A percentile compares a stretch with the other conserved stretches of the same genome.
These are phyloP conservation scores for Cabera pusaria DNA, from an alignment of 2,888 invertebrate species.

Conservation along the genomic window DNA sequence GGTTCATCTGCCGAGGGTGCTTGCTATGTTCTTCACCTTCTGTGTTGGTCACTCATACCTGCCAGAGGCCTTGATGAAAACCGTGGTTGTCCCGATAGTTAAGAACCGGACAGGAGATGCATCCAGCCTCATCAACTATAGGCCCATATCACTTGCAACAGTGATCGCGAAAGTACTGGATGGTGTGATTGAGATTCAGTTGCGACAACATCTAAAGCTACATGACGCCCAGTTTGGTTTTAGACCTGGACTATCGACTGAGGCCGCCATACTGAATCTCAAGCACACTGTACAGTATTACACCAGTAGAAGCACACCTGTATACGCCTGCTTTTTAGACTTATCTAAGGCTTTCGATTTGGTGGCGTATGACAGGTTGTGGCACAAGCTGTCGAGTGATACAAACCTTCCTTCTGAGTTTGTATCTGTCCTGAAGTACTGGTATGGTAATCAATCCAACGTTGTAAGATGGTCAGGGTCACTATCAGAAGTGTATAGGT, in stretches of 20 bases:
- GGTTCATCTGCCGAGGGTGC: conserved; percentile 2
- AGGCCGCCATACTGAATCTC: too few species aligned
- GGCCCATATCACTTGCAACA: neutral
- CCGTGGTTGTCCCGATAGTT: neutral
- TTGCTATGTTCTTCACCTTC: conserved; percentile 1
- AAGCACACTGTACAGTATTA: too few species aligned
- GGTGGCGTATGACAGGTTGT: neutral
- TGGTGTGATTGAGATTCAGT: conserved; percentile 1
- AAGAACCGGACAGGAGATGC: conserved; percentile 1
- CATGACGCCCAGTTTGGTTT: too few species aligned
- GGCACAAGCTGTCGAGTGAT: neutral
- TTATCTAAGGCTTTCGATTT: too few species aligned
- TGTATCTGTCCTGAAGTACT: too few species aligned
- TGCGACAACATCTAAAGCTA: neutral
- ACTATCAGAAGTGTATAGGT: neutral
- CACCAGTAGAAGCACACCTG: too few species aligned
- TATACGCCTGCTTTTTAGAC: too few species aligned
- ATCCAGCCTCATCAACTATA: neutral
- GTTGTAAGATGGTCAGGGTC: neutral
- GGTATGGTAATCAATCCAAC: too few species aligned
- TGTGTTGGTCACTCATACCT: conserved; percentile 1
- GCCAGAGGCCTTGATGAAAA: neutral
- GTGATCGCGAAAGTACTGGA: conserved; percentile 1
- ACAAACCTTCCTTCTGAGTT: neutral
- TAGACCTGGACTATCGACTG: too few species aligned